These are phyloP conservation scores for Drosophila histrio DNA, from an alignment of 2,888 invertebrate genomes.

Conservation along the genomic window DNA sequence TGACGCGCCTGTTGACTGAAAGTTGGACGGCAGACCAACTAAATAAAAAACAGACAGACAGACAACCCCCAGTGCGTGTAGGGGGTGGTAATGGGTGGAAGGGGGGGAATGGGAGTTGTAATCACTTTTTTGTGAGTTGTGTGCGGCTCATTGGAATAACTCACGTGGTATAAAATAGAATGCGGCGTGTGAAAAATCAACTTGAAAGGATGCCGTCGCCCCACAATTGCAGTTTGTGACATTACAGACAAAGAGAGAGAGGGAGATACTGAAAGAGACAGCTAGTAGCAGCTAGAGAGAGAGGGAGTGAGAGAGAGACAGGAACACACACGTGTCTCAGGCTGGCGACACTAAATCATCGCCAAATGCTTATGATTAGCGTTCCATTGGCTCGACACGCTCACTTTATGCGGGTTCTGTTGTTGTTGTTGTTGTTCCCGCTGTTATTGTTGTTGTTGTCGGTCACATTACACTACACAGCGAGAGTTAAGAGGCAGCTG, in stretches of 20 bases:
- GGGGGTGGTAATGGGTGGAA: not conserved
- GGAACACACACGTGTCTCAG: constrained; percentile 62
- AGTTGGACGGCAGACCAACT: constrained; percentile 24
- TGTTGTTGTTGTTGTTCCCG: constrained; percentile 1
- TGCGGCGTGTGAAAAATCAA: constrained; percentile 76
- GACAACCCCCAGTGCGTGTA: not conserved
- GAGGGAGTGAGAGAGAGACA: not conserved
- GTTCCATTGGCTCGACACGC: constrained; percentile 55
- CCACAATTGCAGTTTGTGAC: constrained; percentile 52
- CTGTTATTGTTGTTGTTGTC: constrained; percentile 28
- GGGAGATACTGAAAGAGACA: not conserved
- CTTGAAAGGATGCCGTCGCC: constrained; percentile 74
- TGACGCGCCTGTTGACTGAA: constrained; percentile 55
- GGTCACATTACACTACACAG: constrained; percentile 65
- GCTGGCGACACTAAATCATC: constrained; percentile 76
- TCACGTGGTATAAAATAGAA: constrained; percentile 61
- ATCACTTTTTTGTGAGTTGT: constrained; percentile 59
- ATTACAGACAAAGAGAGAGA: constrained; percentile 21
- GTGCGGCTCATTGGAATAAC: constrained; percentile 62
- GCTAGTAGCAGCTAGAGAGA: not conserved
- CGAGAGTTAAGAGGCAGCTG: constrained; percentile 72
- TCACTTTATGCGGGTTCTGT: constrained; percentile 63
- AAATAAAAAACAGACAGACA: constrained; percentile 43
- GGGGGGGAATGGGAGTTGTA: constrained; percentile 16
- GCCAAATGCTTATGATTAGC: constrained; percentile 79